These are phyloP conservation scores for Tupiocoris notatus DNA, from an alignment of 2,888 invertebrate species.

Conservation along the genomic window DNA sequence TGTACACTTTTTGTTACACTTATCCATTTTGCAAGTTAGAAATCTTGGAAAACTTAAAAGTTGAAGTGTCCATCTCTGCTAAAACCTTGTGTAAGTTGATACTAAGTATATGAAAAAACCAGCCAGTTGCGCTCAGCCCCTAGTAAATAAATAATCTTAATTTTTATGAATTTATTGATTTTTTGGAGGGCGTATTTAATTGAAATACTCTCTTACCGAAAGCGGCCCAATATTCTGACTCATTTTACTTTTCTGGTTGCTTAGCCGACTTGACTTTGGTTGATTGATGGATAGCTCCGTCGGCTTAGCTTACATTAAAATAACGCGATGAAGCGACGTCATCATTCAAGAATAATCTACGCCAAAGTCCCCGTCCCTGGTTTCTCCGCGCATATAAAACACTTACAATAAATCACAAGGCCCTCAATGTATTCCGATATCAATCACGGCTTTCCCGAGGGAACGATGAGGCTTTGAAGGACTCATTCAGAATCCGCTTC, in stretches of 20 bases:
- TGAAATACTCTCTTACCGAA: no score
- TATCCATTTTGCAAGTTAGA: no score
- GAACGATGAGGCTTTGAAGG: neutral
- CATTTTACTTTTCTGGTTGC: neutral
- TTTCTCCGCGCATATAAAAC: neutral
- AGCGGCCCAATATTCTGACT: no score
- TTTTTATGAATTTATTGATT: no score
- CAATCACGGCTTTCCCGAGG: neutral
- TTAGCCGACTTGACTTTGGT: neutral
- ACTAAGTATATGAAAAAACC: no score
- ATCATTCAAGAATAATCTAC: constrained; percentile 24
- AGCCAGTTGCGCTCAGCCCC: no score
- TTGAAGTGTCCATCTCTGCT: no score
- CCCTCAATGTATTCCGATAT: neutral
- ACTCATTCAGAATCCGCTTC: neutral
- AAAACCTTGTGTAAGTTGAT: no score
- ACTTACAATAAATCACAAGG: neutral
- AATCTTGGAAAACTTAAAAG: no score
- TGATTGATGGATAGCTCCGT: constrained; percentile 9
- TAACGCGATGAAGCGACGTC: constrained; percentile 3
- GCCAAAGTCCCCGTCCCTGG: neutral
- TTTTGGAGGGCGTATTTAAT: no score
- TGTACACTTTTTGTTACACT: no score
- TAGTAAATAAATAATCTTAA: no score
- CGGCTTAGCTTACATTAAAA: constrained; percentile 13